These are phyloP conservation scores for Oxystoma pomonae DNA, from an alignment of 2,888 invertebrate genomes.

Conservation along the genomic window DNA sequence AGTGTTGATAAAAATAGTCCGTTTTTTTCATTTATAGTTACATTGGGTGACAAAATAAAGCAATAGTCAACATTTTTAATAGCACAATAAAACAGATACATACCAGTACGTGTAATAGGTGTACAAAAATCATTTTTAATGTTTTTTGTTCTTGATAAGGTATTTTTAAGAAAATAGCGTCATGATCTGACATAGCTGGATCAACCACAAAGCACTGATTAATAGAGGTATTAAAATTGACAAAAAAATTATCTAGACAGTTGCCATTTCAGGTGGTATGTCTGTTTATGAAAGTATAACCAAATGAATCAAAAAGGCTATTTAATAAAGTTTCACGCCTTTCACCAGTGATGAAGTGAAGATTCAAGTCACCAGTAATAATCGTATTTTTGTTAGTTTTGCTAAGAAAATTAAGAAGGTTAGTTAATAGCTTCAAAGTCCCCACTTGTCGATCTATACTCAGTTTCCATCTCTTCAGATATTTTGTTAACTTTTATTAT, in stretches of 20 bases:
- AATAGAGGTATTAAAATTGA: too few species aligned
- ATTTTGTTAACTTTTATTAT: background rate
- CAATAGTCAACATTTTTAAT: background rate
- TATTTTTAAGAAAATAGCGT: background rate
- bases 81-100: background rate
- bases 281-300: background rate
- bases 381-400: background rate
- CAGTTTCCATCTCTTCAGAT: background rate
- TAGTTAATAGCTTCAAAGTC: background rate
- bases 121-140: background rate
- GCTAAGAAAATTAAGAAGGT: background rate
- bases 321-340: background rate
- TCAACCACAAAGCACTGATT: background rate
- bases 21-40: too few species aligned
- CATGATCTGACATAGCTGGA: background rate
- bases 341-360: background rate
- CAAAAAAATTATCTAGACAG: background rate
- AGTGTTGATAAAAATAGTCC: too few species aligned
- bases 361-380: background rate
- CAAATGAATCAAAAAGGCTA: background rate
- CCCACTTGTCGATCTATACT: background rate
- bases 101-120: background rate
- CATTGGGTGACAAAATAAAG: too few species aligned
- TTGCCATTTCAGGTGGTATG: background rate
- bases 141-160: background rate